A percentile compares a stretch with the other conserved stretches of the same genome.
Conservation (phyloP, 2,797 vertebrate species). For the Galaxias olidus region DNA sequence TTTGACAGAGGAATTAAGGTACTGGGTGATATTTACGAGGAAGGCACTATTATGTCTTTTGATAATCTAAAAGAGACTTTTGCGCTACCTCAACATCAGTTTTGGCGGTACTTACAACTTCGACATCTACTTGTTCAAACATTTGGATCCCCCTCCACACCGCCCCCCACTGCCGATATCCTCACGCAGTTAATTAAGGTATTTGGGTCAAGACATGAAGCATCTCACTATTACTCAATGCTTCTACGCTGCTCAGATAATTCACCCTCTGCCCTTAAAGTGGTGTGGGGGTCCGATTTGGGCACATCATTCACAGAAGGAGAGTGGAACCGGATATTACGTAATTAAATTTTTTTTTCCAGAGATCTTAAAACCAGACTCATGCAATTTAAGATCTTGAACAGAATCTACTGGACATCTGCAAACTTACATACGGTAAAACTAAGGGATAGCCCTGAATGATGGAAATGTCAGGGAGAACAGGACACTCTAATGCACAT, state of each 20-base stretch:
- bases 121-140: no score
- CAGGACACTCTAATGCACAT: background rate
- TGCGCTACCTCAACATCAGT: constrained; percentile 4
- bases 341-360: background rate
- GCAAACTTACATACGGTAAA: no score
- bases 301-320: no score
- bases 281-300: no score
- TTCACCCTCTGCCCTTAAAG: no score
- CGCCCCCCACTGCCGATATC: background rate
- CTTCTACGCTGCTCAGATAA: no score
- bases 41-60: background rate
- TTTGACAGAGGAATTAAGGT: no score
- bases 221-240: background rate
- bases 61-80: no score
- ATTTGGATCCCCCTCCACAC: constrained; percentile 3
- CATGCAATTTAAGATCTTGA: background rate
- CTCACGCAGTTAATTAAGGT: background rate
- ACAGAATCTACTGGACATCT: background rate
- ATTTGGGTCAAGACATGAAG: background rate
- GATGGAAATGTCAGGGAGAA: background rate
- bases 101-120: no score
- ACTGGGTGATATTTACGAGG: background rate
- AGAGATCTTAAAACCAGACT: no score
- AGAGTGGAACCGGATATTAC: no score
- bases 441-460: no score